Conservation (phyloP, 2,888 invertebrate genomes). For the Pogonocherus hispidulus region DNA sequence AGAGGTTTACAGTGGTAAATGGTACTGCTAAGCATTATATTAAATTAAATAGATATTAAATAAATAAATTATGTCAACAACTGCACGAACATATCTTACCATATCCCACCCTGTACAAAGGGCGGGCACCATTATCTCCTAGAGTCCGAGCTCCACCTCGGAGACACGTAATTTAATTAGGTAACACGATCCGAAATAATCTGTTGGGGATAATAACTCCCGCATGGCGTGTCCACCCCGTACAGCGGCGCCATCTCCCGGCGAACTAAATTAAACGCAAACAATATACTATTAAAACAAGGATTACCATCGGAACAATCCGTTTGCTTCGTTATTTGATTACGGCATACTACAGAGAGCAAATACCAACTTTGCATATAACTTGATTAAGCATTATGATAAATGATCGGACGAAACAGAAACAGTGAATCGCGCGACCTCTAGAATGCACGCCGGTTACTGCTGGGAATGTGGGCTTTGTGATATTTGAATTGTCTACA, state of each 20-base stretch:
- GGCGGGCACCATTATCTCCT: neutral
- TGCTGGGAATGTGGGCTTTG: constrained; percentile 21
- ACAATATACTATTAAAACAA: constrained; percentile 50
- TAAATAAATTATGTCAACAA: too few relatives aligned
- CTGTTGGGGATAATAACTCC: constrained; percentile 22
- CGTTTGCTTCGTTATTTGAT: constrained; percentile 51
- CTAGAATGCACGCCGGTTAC: constrained; percentile 6
- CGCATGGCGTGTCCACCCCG: constrained; percentile 5
- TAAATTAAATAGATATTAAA: too few relatives aligned
- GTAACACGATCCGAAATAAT: constrained; percentile 20
- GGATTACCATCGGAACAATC: constrained; percentile 51
- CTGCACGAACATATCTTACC: too few relatives aligned
- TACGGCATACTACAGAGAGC: constrained; percentile 48
- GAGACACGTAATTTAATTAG: constrained; percentile 24
- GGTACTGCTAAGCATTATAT: too few relatives aligned
- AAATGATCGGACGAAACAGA: constrained; percentile 42
- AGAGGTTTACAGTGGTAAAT: too few relatives aligned
- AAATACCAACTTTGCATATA: constrained; percentile 51
- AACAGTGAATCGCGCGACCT: constrained; percentile 15
- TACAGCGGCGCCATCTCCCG: constrained; percentile 2
- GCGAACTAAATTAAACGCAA: constrained; percentile 51
- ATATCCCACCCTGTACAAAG: too few relatives aligned
- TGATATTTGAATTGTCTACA: constrained; percentile 28
- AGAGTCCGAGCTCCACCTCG: neutral
- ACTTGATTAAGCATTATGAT: constrained; percentile 51